These are phyloP conservation scores for Sebastes trivittatus DNA, from an alignment of 2,797 vertebrate genomes.

Conservation along the genomic window DNA sequence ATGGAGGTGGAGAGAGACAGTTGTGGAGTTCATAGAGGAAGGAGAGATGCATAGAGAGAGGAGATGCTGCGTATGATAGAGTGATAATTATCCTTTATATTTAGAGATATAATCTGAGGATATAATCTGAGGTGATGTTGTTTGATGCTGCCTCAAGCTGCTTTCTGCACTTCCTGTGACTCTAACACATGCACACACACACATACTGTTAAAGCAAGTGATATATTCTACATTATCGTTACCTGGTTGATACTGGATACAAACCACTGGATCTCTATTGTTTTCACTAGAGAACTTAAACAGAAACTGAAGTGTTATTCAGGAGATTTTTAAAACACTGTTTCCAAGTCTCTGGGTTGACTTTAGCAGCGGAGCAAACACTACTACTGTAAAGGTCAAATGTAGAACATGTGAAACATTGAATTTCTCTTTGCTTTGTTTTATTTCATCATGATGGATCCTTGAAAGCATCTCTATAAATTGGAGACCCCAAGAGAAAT, in stretches of 20 bases:
- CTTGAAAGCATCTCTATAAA: not conserved
- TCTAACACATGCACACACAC: too few species aligned
- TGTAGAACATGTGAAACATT: not conserved
- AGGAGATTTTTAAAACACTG: not conserved
- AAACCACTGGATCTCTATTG: too few species aligned
- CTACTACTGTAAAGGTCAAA: too few species aligned
- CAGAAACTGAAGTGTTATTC: too few species aligned
- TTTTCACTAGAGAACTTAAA: too few species aligned
- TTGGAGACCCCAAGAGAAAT: not conserved
- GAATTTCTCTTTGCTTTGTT: not conserved
- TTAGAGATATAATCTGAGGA: too few species aligned
- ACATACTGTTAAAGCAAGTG: too few species aligned
- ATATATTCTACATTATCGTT: too few species aligned
- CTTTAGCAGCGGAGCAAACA: not conserved
- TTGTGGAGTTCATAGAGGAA: not conserved
- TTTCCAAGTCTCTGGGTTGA: not conserved
- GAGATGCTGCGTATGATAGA: not conserved
- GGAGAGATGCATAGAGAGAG: not conserved
- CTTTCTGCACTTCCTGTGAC: too few species aligned
- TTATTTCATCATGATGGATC: not conserved
- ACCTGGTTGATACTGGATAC: too few species aligned
- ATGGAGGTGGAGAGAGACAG: not conserved
- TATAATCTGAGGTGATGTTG: too few species aligned
- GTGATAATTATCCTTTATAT: too few species aligned
- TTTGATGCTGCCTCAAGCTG: not conserved